Percentiles rank a stretch among this genome's conserved stretches.
phyloP scores from a whole-genome alignment of 2,888 invertebrate species.

The Calameuta filiformis region DNA sequence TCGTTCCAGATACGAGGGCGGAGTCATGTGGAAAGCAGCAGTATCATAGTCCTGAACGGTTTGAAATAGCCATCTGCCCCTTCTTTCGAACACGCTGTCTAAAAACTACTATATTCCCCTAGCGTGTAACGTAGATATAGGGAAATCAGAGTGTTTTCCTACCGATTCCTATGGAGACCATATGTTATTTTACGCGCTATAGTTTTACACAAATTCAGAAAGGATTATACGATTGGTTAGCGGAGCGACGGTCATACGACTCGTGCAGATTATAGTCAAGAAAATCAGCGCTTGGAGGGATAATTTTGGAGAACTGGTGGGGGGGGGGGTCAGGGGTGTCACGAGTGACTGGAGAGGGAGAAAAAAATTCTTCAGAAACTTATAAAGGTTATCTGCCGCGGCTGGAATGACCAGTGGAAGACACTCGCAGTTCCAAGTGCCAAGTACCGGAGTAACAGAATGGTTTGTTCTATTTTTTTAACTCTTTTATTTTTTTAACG shows the following conservation, averaged over 20 bases:
- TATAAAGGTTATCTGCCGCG: constrained; percentile 57
- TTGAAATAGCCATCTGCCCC: constrained; percentile 53
- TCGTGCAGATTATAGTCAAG: no score
- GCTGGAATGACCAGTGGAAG: constrained; percentile 46
- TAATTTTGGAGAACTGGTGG: not conserved
- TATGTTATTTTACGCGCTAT: no score
- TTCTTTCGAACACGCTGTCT: constrained; percentile 14
- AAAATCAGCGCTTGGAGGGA: no score
- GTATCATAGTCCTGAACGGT: constrained; percentile 57
- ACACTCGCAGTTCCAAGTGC: constrained; percentile 25
- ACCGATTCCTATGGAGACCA: constrained; percentile 6
- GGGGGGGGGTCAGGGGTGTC: constrained; percentile 11
- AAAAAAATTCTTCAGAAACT: constrained; percentile 43
- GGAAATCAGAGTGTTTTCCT: not conserved
- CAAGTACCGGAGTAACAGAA: not conserved
- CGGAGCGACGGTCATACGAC: no score
- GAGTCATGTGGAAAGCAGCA: constrained; percentile 53
- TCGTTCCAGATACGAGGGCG: constrained; percentile 20
- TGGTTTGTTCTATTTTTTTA: not conserved
- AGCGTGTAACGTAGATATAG: no score
- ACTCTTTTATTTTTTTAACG: not conserved
- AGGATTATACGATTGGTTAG: no score
- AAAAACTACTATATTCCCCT: constrained; percentile 14
- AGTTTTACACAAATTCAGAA: no score
- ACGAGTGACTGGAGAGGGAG: constrained; percentile 24